Percentiles rank a stretch among this genome's conserved stretches.
Conservation (phyloP, 2,113 vertebrate species). For the Butorides virescens region DNA sequence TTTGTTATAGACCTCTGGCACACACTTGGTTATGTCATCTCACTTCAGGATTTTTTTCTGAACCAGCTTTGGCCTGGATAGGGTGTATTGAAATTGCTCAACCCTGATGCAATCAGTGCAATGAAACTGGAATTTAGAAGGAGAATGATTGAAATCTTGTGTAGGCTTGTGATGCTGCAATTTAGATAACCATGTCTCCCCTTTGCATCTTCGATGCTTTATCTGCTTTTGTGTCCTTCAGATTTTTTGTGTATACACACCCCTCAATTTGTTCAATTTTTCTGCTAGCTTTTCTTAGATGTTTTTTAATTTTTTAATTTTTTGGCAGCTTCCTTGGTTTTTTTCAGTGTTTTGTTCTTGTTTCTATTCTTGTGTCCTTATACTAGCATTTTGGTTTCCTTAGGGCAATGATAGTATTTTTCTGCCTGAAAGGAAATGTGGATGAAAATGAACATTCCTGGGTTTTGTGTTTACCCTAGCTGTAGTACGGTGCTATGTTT, state of each 20-base stretch:
- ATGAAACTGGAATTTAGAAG: neutral
- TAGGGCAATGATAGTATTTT: neutral
- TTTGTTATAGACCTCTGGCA: neutral
- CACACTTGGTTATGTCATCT: neutral
- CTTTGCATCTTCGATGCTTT: neutral
- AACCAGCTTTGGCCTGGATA: neutral
- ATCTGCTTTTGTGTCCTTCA: neutral
- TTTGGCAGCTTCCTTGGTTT: neutral
- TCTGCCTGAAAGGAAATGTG: neutral
- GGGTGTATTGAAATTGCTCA: neutral
- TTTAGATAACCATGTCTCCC: neutral
- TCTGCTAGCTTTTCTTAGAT: neutral
- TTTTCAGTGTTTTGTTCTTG: neutral
- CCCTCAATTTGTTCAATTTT: neutral
- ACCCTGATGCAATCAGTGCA: neutral
- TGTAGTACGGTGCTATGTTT: neutral
- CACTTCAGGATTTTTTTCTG: neutral
- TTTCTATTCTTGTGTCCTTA: neutral
- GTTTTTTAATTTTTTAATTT: neutral
- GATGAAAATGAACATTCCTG: neutral
- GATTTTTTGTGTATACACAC: neutral
- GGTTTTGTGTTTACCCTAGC: neutral
- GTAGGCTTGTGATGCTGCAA: neutral
- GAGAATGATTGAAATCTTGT: neutral
- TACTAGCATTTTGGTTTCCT: neutral